Conservation (phyloP, 2,113 vertebrate species). For the Nesospiza acunhae region DNA sequence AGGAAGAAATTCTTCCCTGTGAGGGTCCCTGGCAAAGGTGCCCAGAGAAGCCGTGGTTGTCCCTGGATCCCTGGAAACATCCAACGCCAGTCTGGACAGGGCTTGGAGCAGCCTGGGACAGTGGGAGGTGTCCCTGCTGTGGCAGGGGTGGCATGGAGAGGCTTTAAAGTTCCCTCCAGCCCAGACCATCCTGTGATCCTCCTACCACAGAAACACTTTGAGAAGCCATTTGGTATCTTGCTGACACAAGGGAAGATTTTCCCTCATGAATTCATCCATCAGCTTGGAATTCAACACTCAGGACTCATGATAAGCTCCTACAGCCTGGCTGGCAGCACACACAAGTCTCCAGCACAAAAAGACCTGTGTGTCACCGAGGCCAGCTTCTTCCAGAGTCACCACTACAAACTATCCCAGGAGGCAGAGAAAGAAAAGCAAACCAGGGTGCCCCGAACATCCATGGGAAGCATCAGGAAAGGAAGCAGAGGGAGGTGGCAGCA, state of each 20-base stretch:
- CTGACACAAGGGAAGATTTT: not conserved
- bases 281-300: not conserved
- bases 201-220: not conserved
- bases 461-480: not conserved
- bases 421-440: not conserved
- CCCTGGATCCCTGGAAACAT: not conserved
- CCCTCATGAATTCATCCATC: not conserved
- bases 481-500: not conserved
- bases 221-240: not conserved
- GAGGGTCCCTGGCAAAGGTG: not conserved
- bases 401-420: not conserved
- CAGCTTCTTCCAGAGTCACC: not conserved
- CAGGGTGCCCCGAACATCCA: not conserved
- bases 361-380: fast-evolving
- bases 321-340: not conserved
- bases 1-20: not conserved
- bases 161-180: not conserved
- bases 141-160: not conserved
- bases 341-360: not conserved
- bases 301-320: not conserved
- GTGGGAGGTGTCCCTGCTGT: not conserved
- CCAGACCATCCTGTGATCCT: not conserved
- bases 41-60: not conserved
- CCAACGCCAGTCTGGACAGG: not conserved
- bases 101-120: not conserved